phyloP scores from a whole-genome alignment of 2,888 invertebrate species.

The Patella pellucida region DNA sequence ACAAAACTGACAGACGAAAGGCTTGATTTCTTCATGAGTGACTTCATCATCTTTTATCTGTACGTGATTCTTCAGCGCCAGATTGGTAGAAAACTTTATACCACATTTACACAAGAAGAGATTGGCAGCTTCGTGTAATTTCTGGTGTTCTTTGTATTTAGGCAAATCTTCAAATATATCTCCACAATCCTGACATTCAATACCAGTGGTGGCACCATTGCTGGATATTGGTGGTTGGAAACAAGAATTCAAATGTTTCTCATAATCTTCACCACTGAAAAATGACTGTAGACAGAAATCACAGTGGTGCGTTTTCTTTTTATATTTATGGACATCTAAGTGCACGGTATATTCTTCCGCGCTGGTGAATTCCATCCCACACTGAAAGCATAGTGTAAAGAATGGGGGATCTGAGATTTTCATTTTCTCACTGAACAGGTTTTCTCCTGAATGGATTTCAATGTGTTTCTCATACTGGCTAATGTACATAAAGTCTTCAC shows the following conservation, averaged over 20 bases:
- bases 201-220: neutral
- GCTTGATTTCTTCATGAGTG: neutral
- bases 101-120: neutral
- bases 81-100: neutral
- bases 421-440: neutral
- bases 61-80: neutral
- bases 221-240: neutral
- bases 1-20: slow-evolving; percentile 1
- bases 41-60: neutral
- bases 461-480: neutral
- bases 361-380: neutral
- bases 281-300: slow-evolving; percentile 6
- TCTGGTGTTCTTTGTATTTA: neutral
- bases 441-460: slow-evolving; percentile 1
- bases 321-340: neutral
- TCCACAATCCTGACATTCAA: neutral
- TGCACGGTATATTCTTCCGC: neutral
- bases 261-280: neutral
- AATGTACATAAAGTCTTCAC: neutral
- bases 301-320: neutral
- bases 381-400: neutral
- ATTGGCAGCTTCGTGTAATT: slow-evolving; percentile 3
- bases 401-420: neutral
- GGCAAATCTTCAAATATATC: neutral
- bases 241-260: neutral